A percentile compares a stretch with the other conserved stretches of the same genome.
phyloP scores from a whole-genome alignment of 2,113 vertebrate genomes.

The Microtus montanus region DNA sequence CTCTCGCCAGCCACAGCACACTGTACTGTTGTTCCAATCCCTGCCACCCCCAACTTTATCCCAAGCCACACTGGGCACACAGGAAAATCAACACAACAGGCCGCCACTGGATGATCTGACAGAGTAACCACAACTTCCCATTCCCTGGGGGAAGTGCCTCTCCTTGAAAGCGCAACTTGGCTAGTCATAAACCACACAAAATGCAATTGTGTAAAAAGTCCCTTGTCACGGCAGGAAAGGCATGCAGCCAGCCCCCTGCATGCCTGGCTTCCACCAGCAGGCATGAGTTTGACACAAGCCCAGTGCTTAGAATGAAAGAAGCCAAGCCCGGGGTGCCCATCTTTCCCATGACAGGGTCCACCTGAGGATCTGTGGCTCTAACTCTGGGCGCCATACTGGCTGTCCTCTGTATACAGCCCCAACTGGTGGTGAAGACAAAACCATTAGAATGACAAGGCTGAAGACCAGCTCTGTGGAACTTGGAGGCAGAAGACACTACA shows the following conservation, averaged over 20 bases:
- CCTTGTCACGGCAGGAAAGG: constrained; percentile 46
- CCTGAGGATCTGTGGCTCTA: background rate
- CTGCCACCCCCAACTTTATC: background rate
- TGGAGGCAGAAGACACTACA: background rate
- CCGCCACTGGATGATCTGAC: constrained; percentile 47
- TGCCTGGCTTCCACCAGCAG: background rate
- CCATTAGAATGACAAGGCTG: background rate
- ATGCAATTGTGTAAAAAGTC: constrained; percentile 57
- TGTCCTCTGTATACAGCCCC: background rate
- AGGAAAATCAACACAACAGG: constrained; percentile 13
- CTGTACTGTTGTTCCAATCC: background rate
- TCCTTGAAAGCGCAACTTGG: constrained; percentile 80
- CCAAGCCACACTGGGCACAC: background rate
- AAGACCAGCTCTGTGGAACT: background rate
- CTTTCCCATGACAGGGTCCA: background rate
- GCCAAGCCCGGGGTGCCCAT: background rate
- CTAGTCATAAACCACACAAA: constrained; percentile 64
- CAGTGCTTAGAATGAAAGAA: background rate
- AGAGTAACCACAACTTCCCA: constrained; percentile 45
- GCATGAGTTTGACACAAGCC: background rate
- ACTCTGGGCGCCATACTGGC: background rate
- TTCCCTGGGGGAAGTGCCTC: constrained; percentile 65
- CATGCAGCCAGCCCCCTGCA: constrained; percentile 9
- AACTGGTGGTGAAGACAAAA: background rate
- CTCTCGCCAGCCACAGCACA: background rate